These are phyloP conservation scores for Dolichomitus sp. DNA, from an alignment of 2,888 invertebrate genomes.

Conservation along the genomic window DNA sequence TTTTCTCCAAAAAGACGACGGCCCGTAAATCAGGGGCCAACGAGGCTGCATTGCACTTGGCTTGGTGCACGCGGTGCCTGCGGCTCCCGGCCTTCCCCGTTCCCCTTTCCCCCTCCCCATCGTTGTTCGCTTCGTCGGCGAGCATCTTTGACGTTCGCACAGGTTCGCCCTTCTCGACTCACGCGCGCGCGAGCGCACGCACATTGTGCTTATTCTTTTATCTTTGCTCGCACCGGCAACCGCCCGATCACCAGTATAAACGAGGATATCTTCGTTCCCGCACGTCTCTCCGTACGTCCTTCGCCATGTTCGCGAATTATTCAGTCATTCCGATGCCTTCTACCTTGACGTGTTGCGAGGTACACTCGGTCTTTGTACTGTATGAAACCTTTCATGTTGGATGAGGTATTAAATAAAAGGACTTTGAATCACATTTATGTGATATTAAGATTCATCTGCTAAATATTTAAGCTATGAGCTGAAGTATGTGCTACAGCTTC, in stretches of 20 bases:
- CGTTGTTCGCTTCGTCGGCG: conserved; percentile 55
- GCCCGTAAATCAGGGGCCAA: conserved; percentile 81
- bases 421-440: background rate
- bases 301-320: conserved; percentile 48
- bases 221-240: conserved; percentile 2
- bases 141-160: conserved; percentile 66
- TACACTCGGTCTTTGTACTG: background rate
- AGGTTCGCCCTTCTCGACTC: background rate
- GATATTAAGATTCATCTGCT: no score
- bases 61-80: conserved; percentile 29
- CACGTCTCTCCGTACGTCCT: conserved; percentile 16
- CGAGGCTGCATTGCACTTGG: conserved; percentile 71
- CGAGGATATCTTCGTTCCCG: conserved; percentile 9
- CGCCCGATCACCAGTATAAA: conserved; percentile 22
- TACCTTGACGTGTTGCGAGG: conserved; percentile 14
- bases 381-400: background rate
- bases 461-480: no score
- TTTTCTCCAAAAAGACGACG: conserved; percentile 69
- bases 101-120: conserved; percentile 57
- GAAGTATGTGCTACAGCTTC: no score
- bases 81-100: conserved; percentile 48
- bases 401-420: background rate
- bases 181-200: conserved; percentile 11
- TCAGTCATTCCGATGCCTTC: conserved; percentile 31
- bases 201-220: conserved; percentile 10